These are phyloP conservation scores for Montipora capitata DNA, from an alignment of 92 coral and sea anemone species.

Conservation along the genomic window DNA sequence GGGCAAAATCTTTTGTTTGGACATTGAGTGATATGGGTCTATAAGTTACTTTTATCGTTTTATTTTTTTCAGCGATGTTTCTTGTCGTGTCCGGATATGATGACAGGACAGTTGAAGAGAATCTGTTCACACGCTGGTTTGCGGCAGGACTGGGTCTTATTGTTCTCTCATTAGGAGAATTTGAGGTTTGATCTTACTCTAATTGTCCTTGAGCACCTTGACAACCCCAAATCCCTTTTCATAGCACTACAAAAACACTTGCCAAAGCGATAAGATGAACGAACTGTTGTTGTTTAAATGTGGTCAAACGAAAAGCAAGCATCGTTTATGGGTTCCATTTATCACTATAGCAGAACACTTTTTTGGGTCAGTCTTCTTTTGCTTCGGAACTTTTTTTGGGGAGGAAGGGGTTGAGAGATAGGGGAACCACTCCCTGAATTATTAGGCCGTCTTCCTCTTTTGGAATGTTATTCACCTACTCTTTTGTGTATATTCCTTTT, in stretches of 20 bases:
- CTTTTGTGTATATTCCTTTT: neutral
- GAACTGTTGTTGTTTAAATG: no score
- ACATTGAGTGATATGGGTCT: no score
- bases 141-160: slow-evolving; percentile 88
- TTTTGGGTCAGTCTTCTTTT: no score
- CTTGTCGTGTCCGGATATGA: slow-evolving; percentile 81
- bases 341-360: no score
- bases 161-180: slow-evolving; percentile 90
- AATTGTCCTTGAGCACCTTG: neutral
- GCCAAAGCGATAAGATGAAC: no score
- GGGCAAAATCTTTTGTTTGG: no score
- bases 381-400: no score
- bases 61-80: slow-evolving; percentile 80
- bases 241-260: neutral
- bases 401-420: no score
- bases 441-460: no score
- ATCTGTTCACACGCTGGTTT: slow-evolving; percentile 92
- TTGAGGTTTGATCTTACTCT: slow-evolving; percentile 74
- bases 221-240: neutral
- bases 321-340: no score
- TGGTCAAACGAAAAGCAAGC: no score
- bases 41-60: neutral
- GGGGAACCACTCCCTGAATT: no score
- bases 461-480: neutral
- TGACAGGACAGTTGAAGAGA: slow-evolving; percentile 63